Evolutionary conservation across 2,797 vertebrate genomes (phyloP).

Genomic region (Mormyrus hasselquistii): DNA sequence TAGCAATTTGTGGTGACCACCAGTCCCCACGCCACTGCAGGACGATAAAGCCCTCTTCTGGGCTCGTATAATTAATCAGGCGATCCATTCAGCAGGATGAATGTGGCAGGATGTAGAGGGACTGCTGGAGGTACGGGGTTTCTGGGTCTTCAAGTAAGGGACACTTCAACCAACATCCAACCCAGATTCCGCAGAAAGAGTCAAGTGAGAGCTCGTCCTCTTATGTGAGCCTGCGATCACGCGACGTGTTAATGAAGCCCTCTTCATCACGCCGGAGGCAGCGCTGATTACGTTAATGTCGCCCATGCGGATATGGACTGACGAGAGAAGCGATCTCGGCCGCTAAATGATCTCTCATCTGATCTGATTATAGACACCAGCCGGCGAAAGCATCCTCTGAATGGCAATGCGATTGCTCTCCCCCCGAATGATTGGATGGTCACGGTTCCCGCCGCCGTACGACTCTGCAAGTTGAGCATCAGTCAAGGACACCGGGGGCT

Average conservation of each 20-base stretch:
- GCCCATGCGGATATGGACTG: background rate
- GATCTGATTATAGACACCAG: background rate
- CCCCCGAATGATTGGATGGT: background rate
- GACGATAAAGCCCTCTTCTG: background rate
- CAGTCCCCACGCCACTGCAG: background rate
- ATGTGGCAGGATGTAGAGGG: background rate
- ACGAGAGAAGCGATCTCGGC: background rate
- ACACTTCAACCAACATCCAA: background rate
- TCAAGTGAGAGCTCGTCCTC: background rate
- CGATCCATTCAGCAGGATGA: background rate
- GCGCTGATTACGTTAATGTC: background rate
- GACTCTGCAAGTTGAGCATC: background rate
- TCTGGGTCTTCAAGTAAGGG: background rate
- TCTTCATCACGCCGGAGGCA: background rate
- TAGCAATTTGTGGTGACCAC: background rate
- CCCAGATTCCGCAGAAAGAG: background rate
- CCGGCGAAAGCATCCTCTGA: background rate
- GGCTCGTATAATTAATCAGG: background rate
- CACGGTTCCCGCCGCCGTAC: background rate
- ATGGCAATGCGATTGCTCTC: background rate
- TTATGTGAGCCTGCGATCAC: background rate
- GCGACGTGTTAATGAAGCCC: background rate
- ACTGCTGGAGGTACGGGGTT: background rate
- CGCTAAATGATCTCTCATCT: background rate
- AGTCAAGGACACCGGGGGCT: background rate